Evolutionary conservation across 2,888 invertebrate genomes (phyloP), one percentile per base, ranked within the genome.

Genomic region (Scotopteryx bipunctaria): DNA sequence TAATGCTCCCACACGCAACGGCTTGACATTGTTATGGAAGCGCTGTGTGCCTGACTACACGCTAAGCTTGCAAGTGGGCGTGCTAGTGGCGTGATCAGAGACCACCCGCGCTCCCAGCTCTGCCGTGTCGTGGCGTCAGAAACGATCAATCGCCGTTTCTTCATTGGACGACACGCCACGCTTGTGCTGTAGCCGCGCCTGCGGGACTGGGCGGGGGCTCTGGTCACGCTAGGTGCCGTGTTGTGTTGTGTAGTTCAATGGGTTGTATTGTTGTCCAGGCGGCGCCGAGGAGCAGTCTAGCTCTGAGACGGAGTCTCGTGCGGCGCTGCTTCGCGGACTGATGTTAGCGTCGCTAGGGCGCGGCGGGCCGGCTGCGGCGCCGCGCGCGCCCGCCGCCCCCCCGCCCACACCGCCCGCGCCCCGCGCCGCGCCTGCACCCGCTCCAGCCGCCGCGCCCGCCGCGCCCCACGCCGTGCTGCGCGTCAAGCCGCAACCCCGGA

Each of bases 261-360:
- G n/a, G n/a, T n/a, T n/a, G n/a, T n/a, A 17, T 11, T 16, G 8
- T 9, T 0, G 40, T 13, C n/a, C 68, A 85, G 84, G 83, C 13
- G 74, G 67, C 9, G 65, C 73, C 56, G 75, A 68, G 45, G 69
- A 67, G 57, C 67, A 73, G 49, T 72, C 73, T 46, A 70, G 73
- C 27, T 71, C 69, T 45, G 86, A 86, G 69, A 71, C 81, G 42
- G 83, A 81, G 63, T 76, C 78, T 3, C 86, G 90, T 64, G 84
- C 86, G 64, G 86, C 85, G 54, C 70, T 91, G 45, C 76, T 90
- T 46, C 86, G 88, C 64, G 90, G 86, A 1, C 74, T 89, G 57
- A 70, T 90, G 78, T 83, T 90, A 59, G 89, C 89, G 67, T 88
- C 90, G 35, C 79, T 90, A 59, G 88, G 87, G 68, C 83, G 37